Percentiles rank a stretch among this genome's conserved stretches.
Conservation (phyloP, 2,888 invertebrate species). For the Aleiodes testaceus region DNA sequence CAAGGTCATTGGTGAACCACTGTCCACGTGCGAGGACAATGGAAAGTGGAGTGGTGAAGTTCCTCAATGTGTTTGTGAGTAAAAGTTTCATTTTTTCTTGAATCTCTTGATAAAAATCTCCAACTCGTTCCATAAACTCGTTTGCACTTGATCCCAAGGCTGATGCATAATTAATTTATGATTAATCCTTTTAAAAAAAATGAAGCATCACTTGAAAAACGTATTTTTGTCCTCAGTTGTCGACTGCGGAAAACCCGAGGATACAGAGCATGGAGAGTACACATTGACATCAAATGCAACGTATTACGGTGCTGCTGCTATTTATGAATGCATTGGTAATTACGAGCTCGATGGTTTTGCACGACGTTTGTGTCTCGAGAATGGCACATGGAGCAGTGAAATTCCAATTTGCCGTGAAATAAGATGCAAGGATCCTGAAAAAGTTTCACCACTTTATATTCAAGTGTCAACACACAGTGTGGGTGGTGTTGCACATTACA, state of each 20-base stretch:
- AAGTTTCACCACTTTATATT: constrained; percentile 74
- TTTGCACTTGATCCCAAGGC: too few relatives aligned
- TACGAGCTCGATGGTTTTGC: constrained; percentile 89
- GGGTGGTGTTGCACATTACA: constrained; percentile 86
- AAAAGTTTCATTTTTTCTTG: constrained; percentile 32
- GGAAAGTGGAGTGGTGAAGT: constrained; percentile 90
- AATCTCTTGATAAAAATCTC: too few relatives aligned
- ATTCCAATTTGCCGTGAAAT: constrained; percentile 88
- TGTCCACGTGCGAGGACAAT: constrained; percentile 89
- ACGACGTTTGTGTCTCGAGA: constrained; percentile 87
- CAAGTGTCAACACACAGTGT: constrained; percentile 81
- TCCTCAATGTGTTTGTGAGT: constrained; percentile 89
- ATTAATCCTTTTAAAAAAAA: not conserved
- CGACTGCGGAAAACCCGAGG: constrained; percentile 86
- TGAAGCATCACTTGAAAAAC: not conserved
- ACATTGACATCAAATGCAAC: constrained; percentile 90
- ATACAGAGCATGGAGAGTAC: constrained; percentile 83
- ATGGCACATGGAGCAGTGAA: constrained; percentile 93
- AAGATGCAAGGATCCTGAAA: constrained; percentile 82
- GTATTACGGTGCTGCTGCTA: constrained; percentile 88
- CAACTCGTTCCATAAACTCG: too few relatives aligned
- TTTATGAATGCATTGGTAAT: constrained; percentile 88
- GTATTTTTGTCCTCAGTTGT: constrained; percentile 78
- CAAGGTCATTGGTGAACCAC: constrained; percentile 87
- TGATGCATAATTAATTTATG: too few relatives aligned